A percentile compares a stretch with the other conserved stretches of the same genome.
These are phyloP conservation scores for Heliconius himera DNA, from an alignment of 1,140 invertebrate genomes.

Conservation along the genomic window DNA sequence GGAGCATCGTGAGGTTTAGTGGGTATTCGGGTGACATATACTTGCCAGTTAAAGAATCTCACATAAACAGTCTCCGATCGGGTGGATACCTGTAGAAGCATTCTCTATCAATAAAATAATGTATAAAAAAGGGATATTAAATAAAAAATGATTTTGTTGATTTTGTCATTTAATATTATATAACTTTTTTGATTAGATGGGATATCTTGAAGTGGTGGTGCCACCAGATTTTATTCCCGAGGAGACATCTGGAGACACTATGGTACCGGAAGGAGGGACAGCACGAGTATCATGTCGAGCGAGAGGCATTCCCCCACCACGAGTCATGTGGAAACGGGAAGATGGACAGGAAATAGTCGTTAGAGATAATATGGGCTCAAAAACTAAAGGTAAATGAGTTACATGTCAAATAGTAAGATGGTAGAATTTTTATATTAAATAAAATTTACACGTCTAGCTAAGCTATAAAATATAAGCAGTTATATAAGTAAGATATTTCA, in stretches of 20 bases:
- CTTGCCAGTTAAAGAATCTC: no score
- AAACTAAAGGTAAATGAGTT: slow-evolving; percentile 83
- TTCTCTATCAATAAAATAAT: no score
- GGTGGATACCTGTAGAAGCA: no score
- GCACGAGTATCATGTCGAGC: slow-evolving; percentile 87
- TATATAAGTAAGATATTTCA: neutral
- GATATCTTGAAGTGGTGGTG: slow-evolving; percentile 91
- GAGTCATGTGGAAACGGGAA: slow-evolving; percentile 93
- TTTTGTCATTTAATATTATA: neutral
- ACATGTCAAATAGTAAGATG: no score
- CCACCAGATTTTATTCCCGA: slow-evolving; percentile 93
- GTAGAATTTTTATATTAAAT: no score
- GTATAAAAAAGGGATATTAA: no score
- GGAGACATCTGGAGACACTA: slow-evolving; percentile 91
- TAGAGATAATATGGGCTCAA: slow-evolving; percentile 84
- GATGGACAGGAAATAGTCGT: slow-evolving; percentile 91
- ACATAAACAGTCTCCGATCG: no score
- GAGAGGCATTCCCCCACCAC: slow-evolving; percentile 91
- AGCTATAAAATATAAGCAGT: no score
- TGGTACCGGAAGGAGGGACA: slow-evolving; percentile 91
- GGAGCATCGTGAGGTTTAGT: no score
- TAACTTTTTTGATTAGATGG: slow-evolving; percentile 83
- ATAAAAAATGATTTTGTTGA: no score
- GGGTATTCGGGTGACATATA: no score
- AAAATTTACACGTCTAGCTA: no score